Evolutionary conservation across 2,113 vertebrate species (phyloP), one percentile per base, ranked within the genome.

Genomic region (Archocentrus centrarchus): DNA sequence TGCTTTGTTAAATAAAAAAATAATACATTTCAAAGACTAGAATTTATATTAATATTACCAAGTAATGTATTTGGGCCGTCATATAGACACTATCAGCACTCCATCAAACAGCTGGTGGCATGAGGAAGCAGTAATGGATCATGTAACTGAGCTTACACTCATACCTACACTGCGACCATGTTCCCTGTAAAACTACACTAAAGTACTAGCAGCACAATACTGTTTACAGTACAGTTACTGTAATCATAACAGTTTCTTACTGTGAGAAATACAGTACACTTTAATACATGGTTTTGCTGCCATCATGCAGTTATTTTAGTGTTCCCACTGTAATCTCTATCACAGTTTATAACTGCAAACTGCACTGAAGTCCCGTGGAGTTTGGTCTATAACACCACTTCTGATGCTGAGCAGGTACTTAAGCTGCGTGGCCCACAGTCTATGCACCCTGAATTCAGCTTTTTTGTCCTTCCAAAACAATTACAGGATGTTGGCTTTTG

Each of bases 401-500:
- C 44, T 53, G 2, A 32, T 53, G 17, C 44, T 5, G 44, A 73
- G 20, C 66, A 53, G 44, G 66, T 53, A 8, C 17, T 73, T 73
- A 32, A 53, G 32, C 44, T 20, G 44, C 44, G 7, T 11, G 6
- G 14, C 11, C 24, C 44, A 0, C 44, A 0, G 3, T 11, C 44
- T 47, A 1, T 20, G 66, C 24, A 32, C 66, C 66, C 10, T 0
- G 9, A 53, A 70, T 70, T 50, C 66, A 70, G 24, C 44, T 13
- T 53, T 73, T 73, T 32, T 53, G 44, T n/a, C 66, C 4, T 53
- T 53, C 44, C 44, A 32, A 32, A 53, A 53, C 66, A 73, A 73
- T 73, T 20, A 47, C 24, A 53, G 44, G 6, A 73, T 53, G 44
- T 32, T 73, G 27, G 10, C 66, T 73, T 73, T 73, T 73, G 66